Evolutionary conservation across 2,797 vertebrate genomes (phyloP), one percentile per base, ranked within the genome.

Genomic region (Podarcis lilfordi): DNA sequence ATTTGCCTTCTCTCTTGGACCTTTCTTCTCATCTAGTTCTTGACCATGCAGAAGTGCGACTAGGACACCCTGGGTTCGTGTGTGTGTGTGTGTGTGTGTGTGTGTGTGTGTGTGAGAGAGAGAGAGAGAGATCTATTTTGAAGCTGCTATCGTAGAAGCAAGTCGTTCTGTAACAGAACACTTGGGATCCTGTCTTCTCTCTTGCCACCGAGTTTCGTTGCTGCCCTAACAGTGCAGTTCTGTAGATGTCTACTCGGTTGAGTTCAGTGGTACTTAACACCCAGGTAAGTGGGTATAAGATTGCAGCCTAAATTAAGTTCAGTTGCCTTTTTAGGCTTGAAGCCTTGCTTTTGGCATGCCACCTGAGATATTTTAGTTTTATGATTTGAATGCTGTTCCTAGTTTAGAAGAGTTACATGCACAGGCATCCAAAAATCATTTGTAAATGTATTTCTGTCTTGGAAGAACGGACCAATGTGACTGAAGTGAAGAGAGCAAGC

Each of bases 351-450:
- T 40, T 89, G 61, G 43, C 84, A 77, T 86, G 83, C 72, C 88
- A 89, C 88, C 88, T 89, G 78, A 81, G 88, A 81, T 85, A 85
- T 89, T 89, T 89, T 85, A 68, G 59, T 85, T 74, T 85, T 89
- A 89, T 85, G 78, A 81, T 82, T 88, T 76, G 84, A 89, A 82
- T 76, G 84, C 88, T 89, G 79, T 77, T 82, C 88, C 80, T 23
- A 76, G 71, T 82, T 89, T 86, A 86, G 84, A 37, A 69, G 40
- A 37, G 8, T 88, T 68, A 59, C 71, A 82, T 80, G 68, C 68
- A 87, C 61, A 68, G 13, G 29, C 19, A 76, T 66, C 8, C 43
- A 35, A 85, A 85, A 43, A 66, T 13, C 25, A 76, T 86, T 89
- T 82, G 78, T 76, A 55, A 55, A 81, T 82, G 15, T 76, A 86